These are phyloP conservation scores for Acropora tenuis DNA, from an alignment of 64 coral and sea anemone genomes.

Conservation along the genomic window DNA sequence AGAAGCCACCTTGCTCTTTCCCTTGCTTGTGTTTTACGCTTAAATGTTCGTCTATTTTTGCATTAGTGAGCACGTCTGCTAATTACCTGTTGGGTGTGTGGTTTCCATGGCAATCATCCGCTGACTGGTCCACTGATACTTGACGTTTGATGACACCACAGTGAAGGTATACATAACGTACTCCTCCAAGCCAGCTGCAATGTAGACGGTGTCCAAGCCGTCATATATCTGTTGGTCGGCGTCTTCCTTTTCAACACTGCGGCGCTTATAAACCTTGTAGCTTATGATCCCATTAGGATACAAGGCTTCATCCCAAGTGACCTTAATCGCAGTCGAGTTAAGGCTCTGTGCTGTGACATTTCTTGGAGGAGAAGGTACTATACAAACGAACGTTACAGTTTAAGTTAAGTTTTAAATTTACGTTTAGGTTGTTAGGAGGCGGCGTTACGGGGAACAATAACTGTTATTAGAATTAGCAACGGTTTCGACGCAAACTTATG, in stretches of 20 bases:
- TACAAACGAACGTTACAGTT: too few species aligned
- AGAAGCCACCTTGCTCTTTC: background rate
- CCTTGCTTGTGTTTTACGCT: background rate
- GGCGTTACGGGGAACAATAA: too few species aligned
- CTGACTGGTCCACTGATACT: slow-evolving; percentile 25
- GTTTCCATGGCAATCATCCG: background rate
- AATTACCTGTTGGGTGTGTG: slow-evolving; percentile 43
- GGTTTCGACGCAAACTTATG: too few species aligned
- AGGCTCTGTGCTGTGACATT: slow-evolving; percentile 30
- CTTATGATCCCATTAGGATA: slow-evolving; percentile 24
- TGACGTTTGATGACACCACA: slow-evolving; percentile 18
- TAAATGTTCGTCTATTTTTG: too few species aligned
- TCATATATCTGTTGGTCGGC: slow-evolving; percentile 1
- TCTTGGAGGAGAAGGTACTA: slow-evolving; percentile 59
- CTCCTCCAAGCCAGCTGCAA: slow-evolving; percentile 24
- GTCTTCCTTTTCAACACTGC: background rate
- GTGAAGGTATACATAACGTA: slow-evolving; percentile 20
- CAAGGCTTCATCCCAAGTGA: slow-evolving; percentile 6
- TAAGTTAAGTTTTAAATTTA: too few species aligned
- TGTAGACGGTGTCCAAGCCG: background rate
- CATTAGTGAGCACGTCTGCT: too few species aligned
- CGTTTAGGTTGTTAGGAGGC: too few species aligned
- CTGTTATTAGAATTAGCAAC: too few species aligned
- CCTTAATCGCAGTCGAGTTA: slow-evolving; percentile 38
- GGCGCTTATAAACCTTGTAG: slow-evolving; percentile 30